These are phyloP conservation scores for Rhagonycha lutea DNA, from an alignment of 2,888 invertebrate genomes.

Conservation along the genomic window DNA sequence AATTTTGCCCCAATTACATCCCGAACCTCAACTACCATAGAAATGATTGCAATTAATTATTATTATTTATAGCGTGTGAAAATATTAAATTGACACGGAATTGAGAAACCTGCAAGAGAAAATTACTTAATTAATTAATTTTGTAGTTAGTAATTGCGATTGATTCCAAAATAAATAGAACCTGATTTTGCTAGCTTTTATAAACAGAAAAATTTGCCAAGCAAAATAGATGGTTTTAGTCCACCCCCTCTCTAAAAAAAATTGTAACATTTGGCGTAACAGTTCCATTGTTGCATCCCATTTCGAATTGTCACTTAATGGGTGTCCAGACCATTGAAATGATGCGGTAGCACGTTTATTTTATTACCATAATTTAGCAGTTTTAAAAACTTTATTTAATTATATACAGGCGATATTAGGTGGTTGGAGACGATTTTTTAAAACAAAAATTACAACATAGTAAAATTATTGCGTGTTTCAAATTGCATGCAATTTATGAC, in stretches of 20 bases:
- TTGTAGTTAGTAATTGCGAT: not conserved
- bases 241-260: not conserved
- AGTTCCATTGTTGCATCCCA: not conserved
- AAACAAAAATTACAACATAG: not conserved
- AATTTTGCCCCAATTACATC: not conserved
- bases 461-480: not conserved
- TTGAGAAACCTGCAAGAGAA: not conserved
- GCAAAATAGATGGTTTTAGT: not conserved
- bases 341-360: not conserved
- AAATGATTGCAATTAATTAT: too few species aligned
- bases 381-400: not conserved
- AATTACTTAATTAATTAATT: not conserved
- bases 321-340: not conserved
- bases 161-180: not conserved
- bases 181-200: not conserved
- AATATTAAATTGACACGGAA: not conserved
- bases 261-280: not conserved
- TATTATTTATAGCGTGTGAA: not conserved
- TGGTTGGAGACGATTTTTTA: not conserved
- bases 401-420: not conserved
- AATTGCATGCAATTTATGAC: not conserved
- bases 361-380: not conserved
- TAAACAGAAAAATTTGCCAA: not conserved
- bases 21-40: not conserved
- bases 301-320: not conserved